Base-by-base conservation (phyloP, 53 echinoderm and acorn worm species). In the Echinometra lucunter region DNA sequence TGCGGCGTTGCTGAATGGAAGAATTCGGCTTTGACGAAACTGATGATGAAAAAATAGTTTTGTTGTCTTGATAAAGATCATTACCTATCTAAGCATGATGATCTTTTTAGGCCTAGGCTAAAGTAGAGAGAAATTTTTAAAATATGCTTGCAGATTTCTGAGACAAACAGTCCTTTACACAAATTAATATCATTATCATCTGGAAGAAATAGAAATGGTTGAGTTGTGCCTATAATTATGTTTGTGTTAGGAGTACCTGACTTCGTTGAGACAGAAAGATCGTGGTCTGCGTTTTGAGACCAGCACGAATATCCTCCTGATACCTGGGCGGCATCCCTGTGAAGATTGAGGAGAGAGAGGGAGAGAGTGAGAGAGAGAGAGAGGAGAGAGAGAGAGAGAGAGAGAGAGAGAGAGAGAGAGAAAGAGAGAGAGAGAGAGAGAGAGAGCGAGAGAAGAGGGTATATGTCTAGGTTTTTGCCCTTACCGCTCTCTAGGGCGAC, bases 281-380 rank as follows among this genome's bases (percentile, higher is more conserved):
- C 21, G 40, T 78, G 78, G 78, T 19, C 78, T 78, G 78, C 18
- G 19, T 38, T 40, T 15, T 0, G 30, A 78, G 78, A 78, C 78
- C 42, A 78, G 78, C 42, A 19, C 23, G 42, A 18, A 5, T 78
- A 19, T 13, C 28, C 55, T 56, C 55, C 13, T 30, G 12, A 27
- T 56, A 88, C 88, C 88, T 88, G 88, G 88, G 88, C 88, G 88
- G 88, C 88, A 88, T 88, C 30, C 53, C 32, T 88, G 88, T 88
- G 88, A 49, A 53, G 88, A 32, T 40, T 49, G 88, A 28, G 55
- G 78, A 75, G 78, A 82, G 83, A 44, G 44, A 82, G 83, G 25
- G 83, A 44, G 44, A 82, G 23, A 44, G 45, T 21, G 23, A 44
- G 83, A 82, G 83, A 82, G 44, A 40, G 83, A 83, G 45, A 83